Evolutionary conservation across 2,888 invertebrate genomes (phyloP), one percentile per base, ranked within the genome.

Genomic region (Rapana venosa): DNA sequence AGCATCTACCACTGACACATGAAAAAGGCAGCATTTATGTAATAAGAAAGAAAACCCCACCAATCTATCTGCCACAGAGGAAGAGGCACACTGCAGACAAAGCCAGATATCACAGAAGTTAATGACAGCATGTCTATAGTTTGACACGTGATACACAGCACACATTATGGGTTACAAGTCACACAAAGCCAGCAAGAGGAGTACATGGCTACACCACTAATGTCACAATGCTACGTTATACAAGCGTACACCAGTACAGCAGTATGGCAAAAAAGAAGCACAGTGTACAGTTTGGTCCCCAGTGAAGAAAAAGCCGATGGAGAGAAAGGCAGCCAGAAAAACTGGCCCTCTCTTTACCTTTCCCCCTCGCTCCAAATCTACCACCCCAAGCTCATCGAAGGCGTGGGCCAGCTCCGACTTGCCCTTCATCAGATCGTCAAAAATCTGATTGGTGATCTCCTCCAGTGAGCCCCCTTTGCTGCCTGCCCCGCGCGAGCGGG

Each of bases 321-420:
- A 77, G 26, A 30, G 56, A 47, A 32, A 47, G 22, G 79, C 56
- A 47, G 30, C 56, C 70, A 74, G 88, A 81, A 8, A 22, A n/a
- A 47, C 36, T 35, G 47, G 87, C 61, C 58, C 66, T 35, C 20
- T 30, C 20, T n/a, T 86, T 74, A 74, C 85, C 47, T 58, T 85
- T 32, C 30, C 30, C 17, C 81, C 66, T 35, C 90, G 92, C 79
- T 95, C 95, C 35, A 93, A 93, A 92, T 95, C 95, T 92, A 95
- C 93, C 91, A 94, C 93, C 91, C 95, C 95, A 88, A 95, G 93
- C 91, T 95, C 95, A 94, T 96, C 95, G 95, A 95, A 95, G 90
- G 93, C 93, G 93, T 94, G 94, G 91, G 93, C 93, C 90, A 92
- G 86, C 91, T 94, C 93, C 87, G 94, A 94, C 92, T 95, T 94